Evolutionary conservation across 2,888 invertebrate species (phyloP), one percentile per base, ranked within the genome.

Genomic region (Xylophagus ater): DNA sequence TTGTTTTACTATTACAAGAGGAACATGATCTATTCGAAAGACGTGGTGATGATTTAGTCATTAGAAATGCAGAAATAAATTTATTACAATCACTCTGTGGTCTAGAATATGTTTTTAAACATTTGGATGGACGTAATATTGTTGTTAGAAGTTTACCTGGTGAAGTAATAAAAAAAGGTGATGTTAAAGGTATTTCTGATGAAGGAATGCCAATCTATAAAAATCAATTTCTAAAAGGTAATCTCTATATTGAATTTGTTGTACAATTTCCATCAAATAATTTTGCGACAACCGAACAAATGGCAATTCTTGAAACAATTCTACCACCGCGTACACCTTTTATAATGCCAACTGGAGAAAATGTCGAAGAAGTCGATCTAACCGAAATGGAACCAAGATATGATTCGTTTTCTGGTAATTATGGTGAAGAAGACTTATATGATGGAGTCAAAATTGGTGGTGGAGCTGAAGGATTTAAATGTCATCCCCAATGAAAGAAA

Each of bases 31-130:
- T 70, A 28, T 94, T 90, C 65, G 74, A 80, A 55, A 73, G 94
- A 46, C 75, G 75, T 42, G 81, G 79, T 36, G 74, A 81, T 58
- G 82, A 85, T 60, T 68, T 86, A 36, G 65, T 76, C 47, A 76
- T 88, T 65, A 54, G 48, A 4, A 78, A 76, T 47, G 76, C 81
- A 54, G 78, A 74, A 41, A 74, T 94, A 28, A 76, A 78, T 28
- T 65, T 94, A 36, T 84, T 87, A 3, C 90, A 94, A 61, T 88
- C 94, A 10, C 68, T 94, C 8, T 93, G 93, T 67, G 94, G 94
- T 5, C 87, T 90, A 62, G 70, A 76, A 42, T 79, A 87, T 63
- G 72, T 80, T 34, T 67, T 94, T n/a, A 79, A 80, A 56, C 93
- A 94, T 63, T 71, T 96, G 50, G 93, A 94, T 68, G 89, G 86